These are phyloP conservation scores for Hippocampus mohnikei DNA, from an alignment of 2,113 vertebrate genomes.

Conservation along the genomic window DNA sequence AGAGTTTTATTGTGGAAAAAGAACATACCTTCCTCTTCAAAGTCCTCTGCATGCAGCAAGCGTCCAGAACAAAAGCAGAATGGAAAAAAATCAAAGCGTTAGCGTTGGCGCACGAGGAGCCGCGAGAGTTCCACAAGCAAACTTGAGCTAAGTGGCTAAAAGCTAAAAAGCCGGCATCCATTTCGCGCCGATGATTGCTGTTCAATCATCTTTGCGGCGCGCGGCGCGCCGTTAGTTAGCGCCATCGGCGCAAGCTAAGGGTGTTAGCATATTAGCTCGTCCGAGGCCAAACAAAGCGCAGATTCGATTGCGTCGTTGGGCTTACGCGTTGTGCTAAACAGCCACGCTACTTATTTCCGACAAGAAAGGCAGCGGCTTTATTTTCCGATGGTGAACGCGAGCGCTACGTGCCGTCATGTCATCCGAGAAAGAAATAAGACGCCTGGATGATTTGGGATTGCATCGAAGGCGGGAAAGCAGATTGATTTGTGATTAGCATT, in stretches of 20 bases:
- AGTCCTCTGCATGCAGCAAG: slow-evolving; percentile 75
- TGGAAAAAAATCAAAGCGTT: slow-evolving; percentile 54
- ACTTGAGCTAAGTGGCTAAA: neutral
- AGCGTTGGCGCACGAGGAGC: slow-evolving; percentile 9
- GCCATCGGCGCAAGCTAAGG: neutral
- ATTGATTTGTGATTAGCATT: neutral
- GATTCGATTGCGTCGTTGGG: neutral
- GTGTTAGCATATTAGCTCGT: neutral
- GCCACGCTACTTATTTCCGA: neutral
- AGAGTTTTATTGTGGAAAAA: slow-evolving; percentile 40
- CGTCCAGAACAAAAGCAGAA: slow-evolving; percentile 67
- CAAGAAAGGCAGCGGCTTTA: neutral
- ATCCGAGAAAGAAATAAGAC: neutral
- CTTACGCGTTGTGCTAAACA: neutral
- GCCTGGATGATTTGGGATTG: neutral
- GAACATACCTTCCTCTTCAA: slow-evolving; percentile 75
- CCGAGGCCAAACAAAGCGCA: neutral
- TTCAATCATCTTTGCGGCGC: neutral
- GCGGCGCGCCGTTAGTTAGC: neutral
- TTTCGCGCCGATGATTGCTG: neutral
- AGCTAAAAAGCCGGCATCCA: neutral
- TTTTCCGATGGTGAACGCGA: neutral
- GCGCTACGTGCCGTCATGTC: neutral
- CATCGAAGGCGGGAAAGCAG: neutral
- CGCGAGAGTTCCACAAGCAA: neutral